Evolutionary conservation across 2,888 invertebrate genomes (phyloP).

Genomic region (Deroplatys truncata): DNA sequence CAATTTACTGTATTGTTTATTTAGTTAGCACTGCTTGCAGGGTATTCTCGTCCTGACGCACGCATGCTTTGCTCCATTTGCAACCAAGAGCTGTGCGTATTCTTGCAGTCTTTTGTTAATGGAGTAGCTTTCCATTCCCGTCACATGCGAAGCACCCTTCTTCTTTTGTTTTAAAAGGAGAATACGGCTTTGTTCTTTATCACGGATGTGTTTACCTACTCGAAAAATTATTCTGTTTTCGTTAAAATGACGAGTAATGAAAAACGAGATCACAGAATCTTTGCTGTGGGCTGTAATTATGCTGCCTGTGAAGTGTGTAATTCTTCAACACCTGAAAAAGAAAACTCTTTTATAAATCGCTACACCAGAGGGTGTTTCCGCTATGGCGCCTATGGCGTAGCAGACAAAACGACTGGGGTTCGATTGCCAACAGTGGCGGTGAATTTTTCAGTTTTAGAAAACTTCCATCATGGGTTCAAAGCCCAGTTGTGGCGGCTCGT

Average conservation of each 20-base stretch:
- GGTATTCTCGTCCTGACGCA: too few relatives aligned
- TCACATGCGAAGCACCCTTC: neutral
- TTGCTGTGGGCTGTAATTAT: neutral
- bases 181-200: neutral
- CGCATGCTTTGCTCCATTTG: neutral
- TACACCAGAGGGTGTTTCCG: too few relatives aligned
- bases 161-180: neutral
- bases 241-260: neutral
- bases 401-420: too few relatives aligned
- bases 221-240: neutral
- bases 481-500: too few relatives aligned
- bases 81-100: neutral
- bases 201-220: neutral
- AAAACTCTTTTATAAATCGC: neutral
- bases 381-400: too few relatives aligned
- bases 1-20: too few relatives aligned
- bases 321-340: neutral
- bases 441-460: too few relatives aligned
- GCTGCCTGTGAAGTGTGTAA: neutral
- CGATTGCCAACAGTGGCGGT: too few relatives aligned
- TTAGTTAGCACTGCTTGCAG: too few relatives aligned
- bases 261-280: neutral
- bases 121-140: neutral
- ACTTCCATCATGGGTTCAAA: too few relatives aligned
- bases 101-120: neutral